These are phyloP conservation scores for Epizoanthus scotinus DNA, from an alignment of 92 coral and sea anemone species.

Conservation along the genomic window DNA sequence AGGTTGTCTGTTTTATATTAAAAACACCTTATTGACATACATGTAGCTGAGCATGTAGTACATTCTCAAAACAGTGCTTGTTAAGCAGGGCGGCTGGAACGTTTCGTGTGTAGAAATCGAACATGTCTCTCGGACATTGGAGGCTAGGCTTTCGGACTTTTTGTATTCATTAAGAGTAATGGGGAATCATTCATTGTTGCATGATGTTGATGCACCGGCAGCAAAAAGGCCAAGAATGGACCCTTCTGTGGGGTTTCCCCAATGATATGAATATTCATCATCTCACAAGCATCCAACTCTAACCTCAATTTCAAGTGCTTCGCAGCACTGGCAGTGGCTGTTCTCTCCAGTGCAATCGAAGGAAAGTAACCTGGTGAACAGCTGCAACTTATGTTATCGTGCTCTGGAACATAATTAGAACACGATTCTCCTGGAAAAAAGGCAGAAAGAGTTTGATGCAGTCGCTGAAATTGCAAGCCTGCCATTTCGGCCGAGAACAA, in stretches of 20 bases:
- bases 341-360: background rate
- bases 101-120: background rate
- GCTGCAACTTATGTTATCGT: slow-evolving; percentile 6
- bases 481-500: background rate
- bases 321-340: background rate
- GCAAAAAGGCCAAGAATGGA: background rate
- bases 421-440: background rate
- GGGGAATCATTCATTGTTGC: background rate
- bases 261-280: background rate
- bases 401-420: background rate
- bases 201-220: background rate
- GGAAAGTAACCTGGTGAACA: background rate
- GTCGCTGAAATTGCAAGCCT: slow-evolving; percentile 17
- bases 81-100: no score
- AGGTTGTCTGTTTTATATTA: no score
- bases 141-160: no score
- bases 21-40: no score
- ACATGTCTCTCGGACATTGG: background rate
- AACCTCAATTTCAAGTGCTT: background rate
- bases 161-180: background rate
- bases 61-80: no score
- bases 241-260: background rate
- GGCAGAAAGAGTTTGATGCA: slow-evolving; percentile 5
- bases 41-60: no score
- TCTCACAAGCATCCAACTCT: background rate